Conservation (phyloP, 2,888 invertebrate species). For the Metallyticus violacea region DNA sequence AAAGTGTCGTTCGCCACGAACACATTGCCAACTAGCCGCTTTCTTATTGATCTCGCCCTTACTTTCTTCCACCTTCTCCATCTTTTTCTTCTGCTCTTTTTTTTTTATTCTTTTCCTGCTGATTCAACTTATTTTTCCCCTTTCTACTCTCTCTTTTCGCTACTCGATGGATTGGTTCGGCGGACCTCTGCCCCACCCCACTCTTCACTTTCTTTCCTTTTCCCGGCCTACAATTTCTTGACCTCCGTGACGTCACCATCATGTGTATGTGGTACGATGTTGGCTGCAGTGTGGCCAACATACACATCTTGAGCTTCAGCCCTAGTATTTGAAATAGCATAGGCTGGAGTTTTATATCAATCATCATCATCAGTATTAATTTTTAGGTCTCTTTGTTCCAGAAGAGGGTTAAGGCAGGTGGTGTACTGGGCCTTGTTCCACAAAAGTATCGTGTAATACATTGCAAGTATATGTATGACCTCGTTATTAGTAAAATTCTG, state of each 20-base stretch:
- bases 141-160: slow-evolving; percentile 7
- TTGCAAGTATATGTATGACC: no score
- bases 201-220: neutral
- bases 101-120: slow-evolving; percentile 17
- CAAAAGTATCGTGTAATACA: no score
- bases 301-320: neutral
- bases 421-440: no score
- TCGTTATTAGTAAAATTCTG: no score
- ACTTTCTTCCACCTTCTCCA: neutral
- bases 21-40: neutral
- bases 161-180: slow-evolving; percentile 21
- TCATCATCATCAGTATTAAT: no score
- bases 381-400: no score
- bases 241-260: slow-evolving; percentile 9
- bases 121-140: slow-evolving; percentile 12
- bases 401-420: no score
- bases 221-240: neutral
- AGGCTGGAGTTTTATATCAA: no score
- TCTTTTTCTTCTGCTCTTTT: neutral
- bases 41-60: neutral
- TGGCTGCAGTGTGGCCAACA: neutral
- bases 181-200: neutral
- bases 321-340: neutral
- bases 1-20: neutral
- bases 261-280: neutral